These are phyloP conservation scores for Pyxicephalus adspersus DNA, from an alignment of 2,113 vertebrate species.

Conservation along the genomic window DNA sequence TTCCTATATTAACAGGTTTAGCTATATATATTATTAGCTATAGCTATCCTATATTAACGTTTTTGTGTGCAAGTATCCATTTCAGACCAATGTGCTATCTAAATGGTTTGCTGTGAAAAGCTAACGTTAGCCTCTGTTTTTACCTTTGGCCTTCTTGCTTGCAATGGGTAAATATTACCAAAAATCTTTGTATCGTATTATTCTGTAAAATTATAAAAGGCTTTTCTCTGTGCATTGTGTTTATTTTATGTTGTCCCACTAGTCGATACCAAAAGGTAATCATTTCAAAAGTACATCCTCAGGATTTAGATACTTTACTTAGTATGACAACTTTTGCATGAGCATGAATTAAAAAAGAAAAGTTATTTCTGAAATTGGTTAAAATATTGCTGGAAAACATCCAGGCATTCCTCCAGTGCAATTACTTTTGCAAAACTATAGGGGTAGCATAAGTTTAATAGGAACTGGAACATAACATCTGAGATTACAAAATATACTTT, in stretches of 20 bases:
- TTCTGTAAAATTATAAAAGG: constrained; percentile 17
- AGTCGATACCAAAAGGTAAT: constrained; percentile 17
- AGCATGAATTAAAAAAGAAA: too few relatives aligned
- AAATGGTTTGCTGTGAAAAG: too few relatives aligned
- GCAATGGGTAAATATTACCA: neutral
- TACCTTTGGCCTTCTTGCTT: neutral
- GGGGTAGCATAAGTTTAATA: constrained; percentile 2
- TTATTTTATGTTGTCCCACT: constrained; percentile 2
- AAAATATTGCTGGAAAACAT: neutral
- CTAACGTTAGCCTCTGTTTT: neutral
- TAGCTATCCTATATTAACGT: too few relatives aligned
- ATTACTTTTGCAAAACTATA: constrained; percentile 3
- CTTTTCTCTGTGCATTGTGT: constrained; percentile 4
- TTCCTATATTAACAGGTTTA: too few relatives aligned
- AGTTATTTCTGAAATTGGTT: neutral
- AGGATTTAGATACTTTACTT: constrained; percentile 18
- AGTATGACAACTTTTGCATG: constrained; percentile 10
- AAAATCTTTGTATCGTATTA: neutral
- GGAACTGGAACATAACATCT: neutral
- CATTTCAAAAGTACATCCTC: constrained; percentile 7
- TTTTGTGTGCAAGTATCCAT: too few relatives aligned
- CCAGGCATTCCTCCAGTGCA: neutral
- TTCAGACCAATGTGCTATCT: too few relatives aligned
- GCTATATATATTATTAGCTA: too few relatives aligned
- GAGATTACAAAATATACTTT: neutral